phyloP scores from a whole-genome alignment of 2,797 vertebrate species.

The Urocyon cinereoargenteus region DNA sequence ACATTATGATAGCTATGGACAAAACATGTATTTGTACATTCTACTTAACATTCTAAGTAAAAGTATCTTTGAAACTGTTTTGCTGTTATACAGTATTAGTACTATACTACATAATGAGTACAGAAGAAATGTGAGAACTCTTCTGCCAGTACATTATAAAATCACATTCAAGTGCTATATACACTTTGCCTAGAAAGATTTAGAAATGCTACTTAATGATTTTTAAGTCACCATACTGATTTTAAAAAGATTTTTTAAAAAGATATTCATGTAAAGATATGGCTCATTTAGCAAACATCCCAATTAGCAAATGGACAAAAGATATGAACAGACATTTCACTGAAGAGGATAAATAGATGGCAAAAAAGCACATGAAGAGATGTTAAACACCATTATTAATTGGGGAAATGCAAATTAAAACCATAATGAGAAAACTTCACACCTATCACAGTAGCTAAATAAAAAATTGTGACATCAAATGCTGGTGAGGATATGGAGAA shows the following conservation, averaged over 20 bases:
- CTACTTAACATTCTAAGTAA: slow-evolving; percentile 29
- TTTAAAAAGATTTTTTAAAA: not conserved
- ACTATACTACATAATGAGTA: not conserved
- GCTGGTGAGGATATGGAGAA: not conserved
- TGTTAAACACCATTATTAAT: not conserved
- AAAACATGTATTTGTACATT: not conserved
- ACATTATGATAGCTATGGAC: slow-evolving; percentile 14
- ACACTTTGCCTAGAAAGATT: slow-evolving; percentile 26
- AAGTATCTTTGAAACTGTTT: slow-evolving; percentile 16
- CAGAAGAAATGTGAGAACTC: slow-evolving; percentile 3
- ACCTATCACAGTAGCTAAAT: not conserved
- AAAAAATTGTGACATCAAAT: not conserved
- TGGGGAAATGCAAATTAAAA: not conserved
- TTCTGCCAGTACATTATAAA: not conserved
- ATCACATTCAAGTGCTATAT: not conserved
- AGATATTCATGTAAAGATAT: slow-evolving; percentile 29
- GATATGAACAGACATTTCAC: slow-evolving; percentile 42
- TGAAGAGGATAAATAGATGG: not conserved
- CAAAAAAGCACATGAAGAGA: slow-evolving; percentile 9
- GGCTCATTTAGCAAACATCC: slow-evolving; percentile 58
- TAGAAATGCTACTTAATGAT: slow-evolving; percentile 36
- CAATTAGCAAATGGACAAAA: slow-evolving; percentile 7
- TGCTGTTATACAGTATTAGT: not conserved
- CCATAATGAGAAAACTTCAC: not conserved
- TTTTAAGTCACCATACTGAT: slow-evolving; percentile 47